Evolutionary conservation across 1,140 invertebrate genomes (phyloP), one percentile per base, ranked within the genome.

Genomic region (Camponotus vicinus): DNA sequence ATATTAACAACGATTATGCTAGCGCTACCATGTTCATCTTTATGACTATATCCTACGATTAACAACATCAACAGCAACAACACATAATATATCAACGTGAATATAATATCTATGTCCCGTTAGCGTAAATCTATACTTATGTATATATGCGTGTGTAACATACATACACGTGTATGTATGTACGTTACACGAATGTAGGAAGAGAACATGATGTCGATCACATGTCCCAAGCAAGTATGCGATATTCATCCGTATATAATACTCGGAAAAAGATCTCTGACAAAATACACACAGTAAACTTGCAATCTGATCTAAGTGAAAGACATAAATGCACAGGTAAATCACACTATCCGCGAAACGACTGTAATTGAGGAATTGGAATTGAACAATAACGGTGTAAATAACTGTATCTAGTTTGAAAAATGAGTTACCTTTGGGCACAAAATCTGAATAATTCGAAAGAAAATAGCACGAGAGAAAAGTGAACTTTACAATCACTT

Each of bases 61-160:
- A 95, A 94, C 92, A 95, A 95, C 94, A 95, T 94, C 92, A 95
- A 95, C 94, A 94, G 91, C 94, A 95, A 95, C 92, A 95, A 94
- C 94, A 95, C 93, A 92, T 93, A 94, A 93, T 94, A 93, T 91
- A 91, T 94, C 90, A 95, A 94, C 93, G 87, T 91, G 91, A 91
- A 93, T 93, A 91, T 90, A 92, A 89, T 92, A 87, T 89, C 66
- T 89, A 61, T 66, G 88, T 86, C 66, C 69, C 34, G 59, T 52
- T 85, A 79, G 75, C 55, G 55, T 64, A 86, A 6, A 63, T 66
- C 2, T 86, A 83, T 73, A 64, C 37, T 49, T 66, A 83, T 73
- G 69, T 80, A 15, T 45, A 85, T n/a, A 85, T 5, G 52, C 45
- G 45, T 37, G 49, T 52, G 71, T 42, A 49, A 40, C 27, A 37